Base-by-base conservation (phyloP, 2,888 invertebrate species). In the Danaus chrysippus region DNA sequence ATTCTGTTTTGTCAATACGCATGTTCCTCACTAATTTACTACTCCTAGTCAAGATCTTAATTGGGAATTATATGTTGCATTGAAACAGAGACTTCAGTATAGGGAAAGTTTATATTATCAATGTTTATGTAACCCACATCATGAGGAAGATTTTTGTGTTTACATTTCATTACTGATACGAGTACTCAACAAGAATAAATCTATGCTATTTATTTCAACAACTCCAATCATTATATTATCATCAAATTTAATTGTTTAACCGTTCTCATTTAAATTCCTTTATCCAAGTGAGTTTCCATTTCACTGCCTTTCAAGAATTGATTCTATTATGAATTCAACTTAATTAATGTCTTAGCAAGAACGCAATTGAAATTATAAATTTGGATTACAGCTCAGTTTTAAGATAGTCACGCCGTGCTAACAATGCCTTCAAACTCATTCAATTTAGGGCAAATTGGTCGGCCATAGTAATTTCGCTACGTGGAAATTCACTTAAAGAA, bases 351-450 rank as follows among this genome's bases (percentile, higher is more conserved):
- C 49, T 61, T 62, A 67, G 68, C 61, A 65, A 65, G 63, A 67
- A 62, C 54, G 70, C 75, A 74, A 77, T 77, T 74, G 70, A 76
- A 81, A 79, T 82, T 78, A 80, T 79, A 82, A 81, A 76, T 79
- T 75, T 64, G 66, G 73, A 73, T 77, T 76, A 76, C 72, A 61
- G n/a, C 70, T 71, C 69, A 68, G 71, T 74, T 72, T 76, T 70
- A 74, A 75, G 74, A 74, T 72, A 73, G 70, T 69, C 66, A 67
- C 67, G 69, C 57, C 67, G 69, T 65, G 67, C 71, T 75, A 76
- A 75, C 76, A 76, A 78, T 76, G 75, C 74, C 76, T 76, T 66
- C 69, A 73, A 83, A 84, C 77, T 84, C 82, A 81, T 82, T 81
- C 78, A 83, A 82, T 81, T 79, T 67, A 64, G 70, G 71, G 70